Conservation (phyloP, 2,888 invertebrate species). For the Hydriomena furcata region DNA sequence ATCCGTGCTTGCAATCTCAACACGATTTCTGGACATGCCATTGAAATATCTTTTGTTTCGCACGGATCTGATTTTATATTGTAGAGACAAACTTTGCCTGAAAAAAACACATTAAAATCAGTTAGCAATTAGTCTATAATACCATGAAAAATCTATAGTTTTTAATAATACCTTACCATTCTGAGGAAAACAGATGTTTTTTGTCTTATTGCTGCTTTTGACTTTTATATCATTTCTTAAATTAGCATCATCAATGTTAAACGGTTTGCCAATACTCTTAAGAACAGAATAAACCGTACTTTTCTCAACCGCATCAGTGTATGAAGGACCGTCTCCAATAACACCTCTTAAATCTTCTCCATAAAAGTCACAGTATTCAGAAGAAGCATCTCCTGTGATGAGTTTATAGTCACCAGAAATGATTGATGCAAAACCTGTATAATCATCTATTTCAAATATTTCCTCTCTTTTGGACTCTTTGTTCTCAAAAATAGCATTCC, state of each 20-base stretch:
- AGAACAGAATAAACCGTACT: slow-evolving; percentile 54
- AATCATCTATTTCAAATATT: slow-evolving; percentile 67
- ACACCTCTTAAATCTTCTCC: slow-evolving; percentile 55
- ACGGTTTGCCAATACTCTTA: slow-evolving; percentile 42
- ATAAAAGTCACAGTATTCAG: slow-evolving; percentile 50
- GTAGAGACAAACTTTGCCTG: slow-evolving; percentile 52
- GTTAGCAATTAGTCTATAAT: no score
- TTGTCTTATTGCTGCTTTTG: slow-evolving; percentile 41
- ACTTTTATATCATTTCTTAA: slow-evolving; percentile 51
- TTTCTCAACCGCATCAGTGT: slow-evolving; percentile 47
- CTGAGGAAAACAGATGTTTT: slow-evolving; percentile 51
- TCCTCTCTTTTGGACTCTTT: slow-evolving; percentile 50
- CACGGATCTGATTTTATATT: slow-evolving; percentile 69
- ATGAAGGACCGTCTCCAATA: slow-evolving; percentile 54
- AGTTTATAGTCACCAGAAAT: slow-evolving; percentile 62
- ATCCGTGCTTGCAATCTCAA: slow-evolving; percentile 43
- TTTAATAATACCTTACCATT: slow-evolving; percentile 47
- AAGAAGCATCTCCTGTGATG: slow-evolving; percentile 50
- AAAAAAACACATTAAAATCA: not conserved
- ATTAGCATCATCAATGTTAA: slow-evolving; percentile 39
- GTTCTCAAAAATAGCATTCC: slow-evolving; percentile 60
- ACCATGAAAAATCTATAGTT: no score
- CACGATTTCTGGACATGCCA: slow-evolving; percentile 48
- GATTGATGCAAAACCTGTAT: slow-evolving; percentile 53
- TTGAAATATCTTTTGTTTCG: slow-evolving; percentile 58